Evolutionary conservation across 1,140 invertebrate species (phyloP).

Genomic region (Pararge aegeria): DNA sequence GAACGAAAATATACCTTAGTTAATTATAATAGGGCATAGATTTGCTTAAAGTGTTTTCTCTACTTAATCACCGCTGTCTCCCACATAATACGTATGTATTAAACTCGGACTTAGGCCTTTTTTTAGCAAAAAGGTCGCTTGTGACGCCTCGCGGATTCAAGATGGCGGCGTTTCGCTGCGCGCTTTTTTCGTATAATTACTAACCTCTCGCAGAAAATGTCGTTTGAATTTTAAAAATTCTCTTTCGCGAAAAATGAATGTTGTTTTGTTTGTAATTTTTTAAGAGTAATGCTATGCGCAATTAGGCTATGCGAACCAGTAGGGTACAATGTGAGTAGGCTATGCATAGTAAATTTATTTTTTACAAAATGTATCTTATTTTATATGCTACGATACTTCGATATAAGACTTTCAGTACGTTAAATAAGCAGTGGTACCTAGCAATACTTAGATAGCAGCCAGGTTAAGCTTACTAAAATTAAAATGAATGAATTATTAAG

Average conservation of each 20-base stretch:
- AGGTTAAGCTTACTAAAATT: too few species aligned
- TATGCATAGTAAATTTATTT: too few species aligned
- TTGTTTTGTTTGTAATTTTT: slow-evolving; percentile 29
- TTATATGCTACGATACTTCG: too few species aligned
- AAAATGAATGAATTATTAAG: too few species aligned
- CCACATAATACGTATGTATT: slow-evolving; percentile 72
- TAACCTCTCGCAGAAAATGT: slow-evolving; percentile 40
- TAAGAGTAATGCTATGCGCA: slow-evolving; percentile 17
- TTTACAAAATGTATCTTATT: too few species aligned
- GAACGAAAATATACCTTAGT: slow-evolving; percentile 39
- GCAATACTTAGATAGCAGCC: too few species aligned
- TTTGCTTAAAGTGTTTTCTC: slow-evolving; percentile 25
- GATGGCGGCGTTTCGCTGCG: slow-evolving; percentile 59
- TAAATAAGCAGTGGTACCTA: too few species aligned
- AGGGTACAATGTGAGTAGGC: background rate
- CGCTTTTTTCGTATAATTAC: slow-evolving; percentile 48
- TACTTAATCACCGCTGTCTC: slow-evolving; percentile 71
- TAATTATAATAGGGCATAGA: slow-evolving; percentile 32
- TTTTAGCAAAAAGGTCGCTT: slow-evolving; percentile 61
- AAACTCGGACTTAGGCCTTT: slow-evolving; percentile 68
- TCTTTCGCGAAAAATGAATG: slow-evolving; percentile 25
- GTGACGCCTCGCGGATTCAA: slow-evolving; percentile 72
- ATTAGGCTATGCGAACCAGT: slow-evolving; percentile 7
- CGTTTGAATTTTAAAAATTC: slow-evolving; percentile 34
- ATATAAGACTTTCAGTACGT: too few species aligned